These are phyloP conservation scores for Hippoglossus stenolepis DNA, from an alignment of 2,113 vertebrate species.

Conservation along the genomic window DNA sequence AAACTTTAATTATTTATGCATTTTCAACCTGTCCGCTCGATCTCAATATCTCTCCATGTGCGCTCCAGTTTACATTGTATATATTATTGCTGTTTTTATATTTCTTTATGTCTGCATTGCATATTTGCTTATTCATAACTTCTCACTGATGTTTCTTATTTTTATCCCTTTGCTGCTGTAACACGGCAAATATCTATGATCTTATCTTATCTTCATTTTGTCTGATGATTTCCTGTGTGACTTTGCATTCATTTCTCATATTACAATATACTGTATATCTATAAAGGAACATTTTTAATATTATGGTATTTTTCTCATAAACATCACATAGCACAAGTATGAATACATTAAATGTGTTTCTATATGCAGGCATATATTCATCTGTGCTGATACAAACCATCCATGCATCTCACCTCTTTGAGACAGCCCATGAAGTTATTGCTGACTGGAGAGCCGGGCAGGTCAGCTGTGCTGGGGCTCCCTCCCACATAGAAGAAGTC, in stretches of 20 bases:
- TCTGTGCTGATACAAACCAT: neutral
- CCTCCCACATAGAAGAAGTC: slow-evolving; percentile 99
- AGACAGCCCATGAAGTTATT: slow-evolving; percentile 99
- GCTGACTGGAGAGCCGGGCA: slow-evolving; percentile 98
- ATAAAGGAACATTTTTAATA: neutral
- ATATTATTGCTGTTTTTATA: neutral
- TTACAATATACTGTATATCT: neutral
- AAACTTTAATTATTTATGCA: too few relatives aligned
- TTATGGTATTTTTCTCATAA: too few relatives aligned
- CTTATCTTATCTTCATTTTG: neutral
- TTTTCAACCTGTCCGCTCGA: neutral
- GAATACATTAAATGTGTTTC: neutral
- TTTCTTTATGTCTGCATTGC: too few relatives aligned
- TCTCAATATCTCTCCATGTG: neutral
- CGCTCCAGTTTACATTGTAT: neutral
- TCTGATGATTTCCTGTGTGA: neutral
- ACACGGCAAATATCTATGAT: neutral
- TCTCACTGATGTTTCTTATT: too few relatives aligned
- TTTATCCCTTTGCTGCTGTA: too few relatives aligned
- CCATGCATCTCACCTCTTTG: slow-evolving; percentile 91
- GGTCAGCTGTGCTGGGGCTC: slow-evolving; percentile 98
- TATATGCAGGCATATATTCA: neutral
- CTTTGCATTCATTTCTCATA: neutral
- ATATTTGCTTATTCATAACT: too few relatives aligned
- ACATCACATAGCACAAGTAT: neutral